phyloP scores from a whole-genome alignment of 2,888 invertebrate species.

The Boloria selene region DNA sequence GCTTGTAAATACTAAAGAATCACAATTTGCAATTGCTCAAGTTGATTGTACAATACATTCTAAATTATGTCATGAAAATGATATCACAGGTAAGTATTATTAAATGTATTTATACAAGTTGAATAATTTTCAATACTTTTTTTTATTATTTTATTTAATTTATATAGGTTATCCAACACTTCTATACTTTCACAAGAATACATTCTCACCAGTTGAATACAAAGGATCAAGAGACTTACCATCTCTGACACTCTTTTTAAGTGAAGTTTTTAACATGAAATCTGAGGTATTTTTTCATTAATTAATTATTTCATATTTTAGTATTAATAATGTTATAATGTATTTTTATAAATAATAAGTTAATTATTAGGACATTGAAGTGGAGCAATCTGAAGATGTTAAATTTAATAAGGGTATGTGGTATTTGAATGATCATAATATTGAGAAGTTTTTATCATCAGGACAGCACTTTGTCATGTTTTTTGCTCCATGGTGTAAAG shows the following conservation, averaged over 20 bases:
- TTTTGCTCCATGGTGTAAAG: constrained; percentile 96
- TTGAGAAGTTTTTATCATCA: constrained; percentile 85
- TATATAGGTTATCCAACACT: constrained; percentile 85
- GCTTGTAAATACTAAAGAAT: constrained; percentile 84
- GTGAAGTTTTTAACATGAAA: constrained; percentile 80
- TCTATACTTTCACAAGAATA: constrained; percentile 88
- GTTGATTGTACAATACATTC: constrained; percentile 90
- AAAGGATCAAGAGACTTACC: constrained; percentile 90
- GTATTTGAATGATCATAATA: constrained; percentile 89
- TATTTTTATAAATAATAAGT: neutral
- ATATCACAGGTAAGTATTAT: constrained; percentile 84
- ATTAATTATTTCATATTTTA: neutral
- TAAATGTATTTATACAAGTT: neutral
- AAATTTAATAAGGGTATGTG: constrained; percentile 84
- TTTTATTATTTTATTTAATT: constrained; percentile 43
- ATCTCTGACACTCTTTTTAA: constrained; percentile 88
- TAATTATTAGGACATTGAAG: constrained; percentile 49
- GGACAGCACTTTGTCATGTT: constrained; percentile 95
- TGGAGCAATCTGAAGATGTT: constrained; percentile 67
- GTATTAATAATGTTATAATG: neutral
- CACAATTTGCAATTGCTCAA: constrained; percentile 87
- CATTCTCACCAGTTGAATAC: constrained; percentile 87
- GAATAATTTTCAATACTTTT: neutral
- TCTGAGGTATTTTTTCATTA: constrained; percentile 41
- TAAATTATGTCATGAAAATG: constrained; percentile 87